Evolutionary conservation across 2,888 invertebrate genomes (phyloP).

Genomic region (Pollenia angustigena): DNA sequence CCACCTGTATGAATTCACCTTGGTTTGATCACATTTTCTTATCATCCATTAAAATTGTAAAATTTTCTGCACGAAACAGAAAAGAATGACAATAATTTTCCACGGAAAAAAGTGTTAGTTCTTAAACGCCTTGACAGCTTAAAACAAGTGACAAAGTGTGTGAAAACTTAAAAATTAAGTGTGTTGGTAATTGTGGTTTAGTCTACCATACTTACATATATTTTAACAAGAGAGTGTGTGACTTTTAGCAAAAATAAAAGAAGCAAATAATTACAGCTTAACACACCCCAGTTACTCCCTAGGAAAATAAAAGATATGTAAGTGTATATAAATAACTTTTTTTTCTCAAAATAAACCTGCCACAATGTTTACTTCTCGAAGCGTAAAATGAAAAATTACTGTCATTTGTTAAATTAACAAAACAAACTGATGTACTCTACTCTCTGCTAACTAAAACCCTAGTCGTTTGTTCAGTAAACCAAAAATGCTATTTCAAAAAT

Average conservation of each 20-base stretch:
- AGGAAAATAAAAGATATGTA: constrained; percentile 10
- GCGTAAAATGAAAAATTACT: constrained; percentile 39
- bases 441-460: neutral
- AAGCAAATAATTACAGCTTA: neutral
- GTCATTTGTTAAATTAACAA: constrained; percentile 53
- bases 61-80: no score
- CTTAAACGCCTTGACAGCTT: constrained; percentile 25
- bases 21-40: no score
- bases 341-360: constrained; percentile 23
- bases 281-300: constrained; percentile 16
- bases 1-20: no score
- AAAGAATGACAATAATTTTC: no score
- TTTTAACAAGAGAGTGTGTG: neutral
- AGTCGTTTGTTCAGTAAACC: neutral
- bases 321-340: neutral
- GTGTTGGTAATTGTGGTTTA: constrained; percentile 37
- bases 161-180: constrained; percentile 5
- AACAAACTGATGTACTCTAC: constrained; percentile 25
- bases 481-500: neutral
- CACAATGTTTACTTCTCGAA: constrained; percentile 17
- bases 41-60: no score
- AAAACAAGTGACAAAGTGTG: neutral
- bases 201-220: constrained; percentile 1
- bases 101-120: neutral
- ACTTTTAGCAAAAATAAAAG: neutral